phyloP scores from a whole-genome alignment of 2,113 vertebrate species.

The Prinia subflava region DNA sequence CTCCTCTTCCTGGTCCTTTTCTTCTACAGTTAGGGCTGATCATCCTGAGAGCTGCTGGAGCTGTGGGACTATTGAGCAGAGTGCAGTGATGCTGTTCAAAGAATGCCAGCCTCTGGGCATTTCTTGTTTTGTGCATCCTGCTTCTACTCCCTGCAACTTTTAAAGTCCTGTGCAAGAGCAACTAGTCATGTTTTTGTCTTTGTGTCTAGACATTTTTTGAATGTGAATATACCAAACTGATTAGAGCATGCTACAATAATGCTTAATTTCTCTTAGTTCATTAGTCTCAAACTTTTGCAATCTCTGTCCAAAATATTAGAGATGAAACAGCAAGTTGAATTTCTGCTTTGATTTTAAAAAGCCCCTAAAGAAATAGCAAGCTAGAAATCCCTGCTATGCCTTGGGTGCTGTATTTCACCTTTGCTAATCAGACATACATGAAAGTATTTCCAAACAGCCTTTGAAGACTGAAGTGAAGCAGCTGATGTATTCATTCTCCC shows the following conservation, averaged over 20 bases:
- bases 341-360: slow-evolving; percentile 14
- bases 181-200: not conserved
- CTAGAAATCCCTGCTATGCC: not conserved
- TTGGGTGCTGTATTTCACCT: not conserved
- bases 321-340: not conserved
- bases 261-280: not conserved
- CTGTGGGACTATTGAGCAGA: not conserved
- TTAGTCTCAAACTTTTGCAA: not conserved
- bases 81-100: not conserved
- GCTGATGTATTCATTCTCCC: not conserved
- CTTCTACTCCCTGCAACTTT: not conserved
- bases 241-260: not conserved
- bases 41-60: not conserved
- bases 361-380: not conserved
- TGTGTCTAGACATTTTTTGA: not conserved
- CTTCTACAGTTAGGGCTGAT: not conserved
- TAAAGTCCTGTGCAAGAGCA: not conserved
- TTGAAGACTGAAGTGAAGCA: slow-evolving; percentile 10
- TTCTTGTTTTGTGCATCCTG: not conserved
- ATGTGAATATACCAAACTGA: not conserved
- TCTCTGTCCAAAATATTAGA: not conserved
- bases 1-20: not conserved
- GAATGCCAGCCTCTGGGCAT: not conserved
- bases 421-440: slow-evolving; percentile 20
- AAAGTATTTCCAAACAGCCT: slow-evolving; percentile 21